Percentiles rank a stretch among this genome's conserved stretches.
These are phyloP conservation scores for Penaeus indicus DNA, from an alignment of 1,140 invertebrate species.

Conservation along the genomic window DNA sequence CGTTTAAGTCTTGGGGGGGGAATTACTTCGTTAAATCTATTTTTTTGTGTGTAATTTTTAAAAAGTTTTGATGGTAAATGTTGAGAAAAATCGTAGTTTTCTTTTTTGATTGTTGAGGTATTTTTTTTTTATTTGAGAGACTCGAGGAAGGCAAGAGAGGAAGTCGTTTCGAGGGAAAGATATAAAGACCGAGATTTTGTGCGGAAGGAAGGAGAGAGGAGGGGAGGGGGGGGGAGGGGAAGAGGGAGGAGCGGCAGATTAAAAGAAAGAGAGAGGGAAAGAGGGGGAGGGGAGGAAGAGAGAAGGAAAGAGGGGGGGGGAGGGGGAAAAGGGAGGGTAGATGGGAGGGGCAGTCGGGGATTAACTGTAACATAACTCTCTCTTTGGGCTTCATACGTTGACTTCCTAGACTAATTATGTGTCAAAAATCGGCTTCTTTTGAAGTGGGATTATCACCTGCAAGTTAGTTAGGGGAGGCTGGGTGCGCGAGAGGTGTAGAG, in stretches of 20 bases:
- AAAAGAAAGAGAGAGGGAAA: neutral
- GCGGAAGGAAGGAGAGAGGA: too few relatives aligned
- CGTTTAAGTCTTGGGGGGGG: too few relatives aligned
- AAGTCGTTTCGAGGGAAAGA: slow-evolving; percentile 27
- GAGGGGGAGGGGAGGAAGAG: neutral
- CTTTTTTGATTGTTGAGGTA: too few relatives aligned
- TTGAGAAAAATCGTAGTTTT: too few relatives aligned
- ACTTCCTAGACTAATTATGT: slow-evolving; percentile 26
- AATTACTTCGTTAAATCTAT: too few relatives aligned
- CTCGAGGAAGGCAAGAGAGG: too few relatives aligned
- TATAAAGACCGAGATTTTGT: neutral
- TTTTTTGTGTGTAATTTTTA: too few relatives aligned
- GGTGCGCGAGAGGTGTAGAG: too few relatives aligned
- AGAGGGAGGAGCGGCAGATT: neutral
- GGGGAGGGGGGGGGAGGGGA: neutral
- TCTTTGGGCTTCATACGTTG: neutral
- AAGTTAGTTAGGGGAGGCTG: neutral
- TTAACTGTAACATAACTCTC: slow-evolving; percentile 25
- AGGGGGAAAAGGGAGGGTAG: slow-evolving; percentile 18
- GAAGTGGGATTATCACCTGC: slow-evolving; percentile 24
- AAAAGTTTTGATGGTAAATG: too few relatives aligned
- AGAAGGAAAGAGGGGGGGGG: neutral
- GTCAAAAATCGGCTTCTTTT: slow-evolving; percentile 39
- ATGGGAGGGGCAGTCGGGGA: slow-evolving; percentile 7
- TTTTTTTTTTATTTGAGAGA: too few relatives aligned